Evolutionary conservation across 1,140 invertebrate species (phyloP).

Genomic region (Bombyx mori): DNA sequence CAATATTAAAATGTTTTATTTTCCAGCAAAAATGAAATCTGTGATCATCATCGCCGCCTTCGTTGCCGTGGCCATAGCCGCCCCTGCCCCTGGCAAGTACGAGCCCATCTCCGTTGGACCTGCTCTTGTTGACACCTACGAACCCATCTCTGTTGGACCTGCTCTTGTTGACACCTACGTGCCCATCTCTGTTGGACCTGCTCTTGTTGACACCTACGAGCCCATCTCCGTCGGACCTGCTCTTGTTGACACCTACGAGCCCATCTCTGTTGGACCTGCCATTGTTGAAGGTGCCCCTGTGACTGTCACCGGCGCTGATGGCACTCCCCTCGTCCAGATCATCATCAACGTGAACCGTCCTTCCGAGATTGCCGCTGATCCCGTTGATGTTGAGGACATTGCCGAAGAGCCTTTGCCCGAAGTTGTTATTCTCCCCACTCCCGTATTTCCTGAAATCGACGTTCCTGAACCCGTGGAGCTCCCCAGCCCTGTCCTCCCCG

Average conservation of each 20-base stretch:
- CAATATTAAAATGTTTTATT: background rate
- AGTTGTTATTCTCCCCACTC: slow-evolving; percentile 3
- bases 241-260: slow-evolving; percentile 6
- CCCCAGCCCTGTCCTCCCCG: slow-evolving; percentile 4
- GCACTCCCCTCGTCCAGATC: slow-evolving; percentile 15
- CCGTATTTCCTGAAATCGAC: background rate
- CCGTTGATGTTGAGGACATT: slow-evolving; percentile 5
- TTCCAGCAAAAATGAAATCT: slow-evolving; percentile 24
- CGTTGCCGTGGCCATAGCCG: slow-evolving; percentile 20
- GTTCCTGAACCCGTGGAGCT: slow-evolving; percentile 4
- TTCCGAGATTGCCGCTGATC: slow-evolving; percentile 1
- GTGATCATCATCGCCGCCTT: slow-evolving; percentile 18
- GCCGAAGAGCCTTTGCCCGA: slow-evolving; percentile 2
- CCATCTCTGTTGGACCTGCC: slow-evolving; percentile 12
- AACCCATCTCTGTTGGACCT: slow-evolving; percentile 5
- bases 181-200: slow-evolving; percentile 16
- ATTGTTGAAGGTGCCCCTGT: slow-evolving; percentile 4
- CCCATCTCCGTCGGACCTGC: slow-evolving; percentile 19
- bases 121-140: slow-evolving; percentile 4
- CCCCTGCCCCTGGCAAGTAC: slow-evolving; percentile 9
- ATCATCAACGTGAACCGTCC: background rate
- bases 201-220: slow-evolving; percentile 9
- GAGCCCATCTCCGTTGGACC: slow-evolving; percentile 8
- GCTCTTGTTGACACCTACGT: slow-evolving; percentile 3
- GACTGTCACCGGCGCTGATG: background rate